Conservation (phyloP, 2,888 invertebrate genomes). For the Drosophila sordidula region DNA sequence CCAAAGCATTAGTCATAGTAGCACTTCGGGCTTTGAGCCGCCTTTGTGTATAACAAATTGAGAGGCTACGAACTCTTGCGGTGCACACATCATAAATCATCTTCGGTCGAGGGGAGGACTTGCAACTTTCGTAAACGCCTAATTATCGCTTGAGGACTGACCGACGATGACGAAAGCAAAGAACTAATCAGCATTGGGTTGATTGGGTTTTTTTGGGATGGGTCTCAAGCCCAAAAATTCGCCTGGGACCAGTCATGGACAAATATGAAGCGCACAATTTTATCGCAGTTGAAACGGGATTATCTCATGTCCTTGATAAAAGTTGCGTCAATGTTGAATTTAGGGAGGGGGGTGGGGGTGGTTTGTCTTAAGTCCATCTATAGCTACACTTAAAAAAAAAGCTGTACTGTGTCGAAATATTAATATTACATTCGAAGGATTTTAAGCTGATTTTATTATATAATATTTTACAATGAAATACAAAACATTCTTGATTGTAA, state of each 20-base stretch:
- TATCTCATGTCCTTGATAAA: slow-evolving; percentile 61
- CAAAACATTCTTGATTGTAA: no score
- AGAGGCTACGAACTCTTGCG: slow-evolving; percentile 50
- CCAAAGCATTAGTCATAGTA: slow-evolving; percentile 45
- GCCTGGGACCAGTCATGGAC: slow-evolving; percentile 7
- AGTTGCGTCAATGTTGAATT: slow-evolving; percentile 25
- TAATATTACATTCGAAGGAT: no score
- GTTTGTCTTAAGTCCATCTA: slow-evolving; percentile 3
- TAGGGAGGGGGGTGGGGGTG: not conserved
- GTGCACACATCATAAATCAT: slow-evolving; percentile 71
- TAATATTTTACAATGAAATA: no score
- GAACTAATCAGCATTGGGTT: slow-evolving; percentile 38
- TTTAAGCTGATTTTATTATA: no score
- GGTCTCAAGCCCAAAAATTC: not conserved
- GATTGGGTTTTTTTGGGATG: slow-evolving; percentile 15
- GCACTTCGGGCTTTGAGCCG: slow-evolving; percentile 12
- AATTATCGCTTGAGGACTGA: slow-evolving; percentile 64
- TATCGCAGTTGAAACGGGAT: slow-evolving; percentile 41
- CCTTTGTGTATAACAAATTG: slow-evolving; percentile 61
- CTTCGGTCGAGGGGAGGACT: slow-evolving; percentile 37
- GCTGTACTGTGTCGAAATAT: no score
- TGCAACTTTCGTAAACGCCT: slow-evolving; percentile 55
- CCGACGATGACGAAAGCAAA: slow-evolving; percentile 26
- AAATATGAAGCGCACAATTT: slow-evolving; percentile 49
- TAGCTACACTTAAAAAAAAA: not conserved